Base-by-base conservation (phyloP, 1,140 invertebrate species). In the Heliconius nattereri region DNA sequence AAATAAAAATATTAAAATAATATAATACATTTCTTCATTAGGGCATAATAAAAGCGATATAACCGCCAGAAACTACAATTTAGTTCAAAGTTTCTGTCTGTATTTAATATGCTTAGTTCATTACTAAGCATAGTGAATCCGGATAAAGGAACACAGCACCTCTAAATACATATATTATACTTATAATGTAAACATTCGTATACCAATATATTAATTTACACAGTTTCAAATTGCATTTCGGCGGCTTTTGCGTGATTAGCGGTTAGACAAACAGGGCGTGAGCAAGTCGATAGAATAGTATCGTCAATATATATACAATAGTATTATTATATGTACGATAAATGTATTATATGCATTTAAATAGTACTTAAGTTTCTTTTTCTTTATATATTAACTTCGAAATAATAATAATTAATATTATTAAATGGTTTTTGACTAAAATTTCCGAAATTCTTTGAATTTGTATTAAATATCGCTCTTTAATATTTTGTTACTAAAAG, bases 191-290 rank as follows among this genome's bases (percentile, higher is more conserved):
- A 11, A 66, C 23, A 23, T 66, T 26, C 23, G 6, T 66, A 29
- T 11, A 26, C 9, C 23, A 29, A 66, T 66, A 66, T 66, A 66
- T 66, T 16, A 66, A 57, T 52, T 57, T 57, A 57, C 54, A 57
- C 54, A 60, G 54, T 29, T 66, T 66, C 20, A 66, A 66, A 66
- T 66, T 29, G 60, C 60, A 66, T 66, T 66, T 66, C 60, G n/a
- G 60, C 60, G 60, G 60, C 60, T 66, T 66, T 66, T 66, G 60
- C 60, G 60, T 66, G 60, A 29, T 66, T 66, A 66, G 60, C 60
- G 60, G 60, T 66, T 66, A 66, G 60, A 66, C 13, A 66, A 66
- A 66, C 60, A 66, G 60, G 26, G 60, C 60, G 26, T 60, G n/a
- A 5, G 54, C 54, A 26, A 60, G 54, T 60, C 54, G 54, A 60